phyloP scores from a whole-genome alignment of 2,113 vertebrate genomes.

The Diadophis punctatus region DNA sequence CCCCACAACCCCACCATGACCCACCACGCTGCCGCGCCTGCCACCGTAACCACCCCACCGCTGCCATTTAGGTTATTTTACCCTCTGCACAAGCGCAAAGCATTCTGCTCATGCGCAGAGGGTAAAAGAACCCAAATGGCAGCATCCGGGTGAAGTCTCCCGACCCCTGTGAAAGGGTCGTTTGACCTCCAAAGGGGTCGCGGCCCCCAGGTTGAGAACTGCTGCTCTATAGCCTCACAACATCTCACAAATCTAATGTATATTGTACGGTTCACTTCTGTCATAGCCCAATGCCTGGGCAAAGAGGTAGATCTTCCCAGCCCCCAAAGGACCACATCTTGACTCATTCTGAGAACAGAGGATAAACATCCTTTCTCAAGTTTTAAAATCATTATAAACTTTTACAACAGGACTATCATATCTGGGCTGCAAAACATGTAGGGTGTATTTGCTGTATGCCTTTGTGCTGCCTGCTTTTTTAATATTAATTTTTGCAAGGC shows the following conservation, averaged over 20 bases:
- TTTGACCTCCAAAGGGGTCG: no score
- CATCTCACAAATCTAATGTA: background rate
- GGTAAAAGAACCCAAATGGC: no score
- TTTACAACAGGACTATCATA: background rate
- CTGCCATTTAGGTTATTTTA: no score
- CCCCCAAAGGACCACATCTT: background rate
- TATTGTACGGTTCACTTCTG: background rate
- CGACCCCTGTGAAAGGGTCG: no score
- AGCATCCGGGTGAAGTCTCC: no score
- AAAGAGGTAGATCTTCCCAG: background rate
- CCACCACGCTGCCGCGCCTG: no score
- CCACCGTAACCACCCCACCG: no score
- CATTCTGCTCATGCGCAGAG: no score
- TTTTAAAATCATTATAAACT: background rate
- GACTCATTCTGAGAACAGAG: background rate
- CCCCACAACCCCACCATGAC: no score
- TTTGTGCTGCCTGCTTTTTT: background rate
- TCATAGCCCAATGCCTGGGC: background rate
- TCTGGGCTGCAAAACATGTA: background rate
- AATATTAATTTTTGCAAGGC: background rate
- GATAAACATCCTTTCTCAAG: background rate
- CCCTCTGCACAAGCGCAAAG: no score
- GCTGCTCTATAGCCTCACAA: background rate
- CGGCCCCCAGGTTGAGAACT: no score
- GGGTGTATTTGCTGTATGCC: background rate